Evolutionary conservation across 2,888 invertebrate genomes (phyloP).

Genomic region (Caenorhabditis uteleia): DNA sequence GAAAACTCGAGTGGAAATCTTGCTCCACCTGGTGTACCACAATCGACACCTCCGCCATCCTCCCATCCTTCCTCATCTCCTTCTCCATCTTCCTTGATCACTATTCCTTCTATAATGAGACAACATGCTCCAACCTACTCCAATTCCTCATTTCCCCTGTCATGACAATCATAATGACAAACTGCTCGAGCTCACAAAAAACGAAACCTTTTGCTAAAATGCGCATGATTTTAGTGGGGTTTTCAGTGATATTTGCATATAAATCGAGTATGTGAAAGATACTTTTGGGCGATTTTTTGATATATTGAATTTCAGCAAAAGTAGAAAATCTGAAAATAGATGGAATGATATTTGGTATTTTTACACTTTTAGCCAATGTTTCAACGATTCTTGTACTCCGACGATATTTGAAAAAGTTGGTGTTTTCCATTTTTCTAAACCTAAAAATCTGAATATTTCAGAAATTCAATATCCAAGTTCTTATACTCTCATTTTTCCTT

Average conservation of each 20-base stretch:
- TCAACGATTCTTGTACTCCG: conserved; percentile 3
- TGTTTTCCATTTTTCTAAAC: background rate
- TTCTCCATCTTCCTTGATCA: background rate
- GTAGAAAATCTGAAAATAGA: conserved; percentile 3
- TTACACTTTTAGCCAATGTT: conserved; percentile 7
- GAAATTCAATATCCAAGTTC: conserved; percentile 13
- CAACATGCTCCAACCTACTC: conserved; percentile 13
- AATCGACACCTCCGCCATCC: conserved; percentile 14
- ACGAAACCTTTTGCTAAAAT: conserved; percentile 6
- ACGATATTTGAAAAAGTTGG: conserved; percentile 18
- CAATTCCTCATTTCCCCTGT: conserved; percentile 10
- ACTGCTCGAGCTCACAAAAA: conserved; percentile 7
- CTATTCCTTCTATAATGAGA: conserved; percentile 3
- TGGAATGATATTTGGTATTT: conserved; percentile 13
- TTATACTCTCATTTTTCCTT: conserved; percentile 18
- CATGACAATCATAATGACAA: conserved; percentile 7
- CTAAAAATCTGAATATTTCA: conserved; percentile 5
- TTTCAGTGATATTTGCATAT: no score
- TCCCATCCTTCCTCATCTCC: conserved; percentile 2
- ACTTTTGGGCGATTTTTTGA: no score
- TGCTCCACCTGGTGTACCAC: conserved; percentile 11
- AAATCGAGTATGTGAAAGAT: no score
- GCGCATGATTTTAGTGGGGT: no score
- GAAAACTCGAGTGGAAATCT: background rate
- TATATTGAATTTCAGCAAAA: conserved; percentile 27